These are phyloP conservation scores for Melinopterus prodromus DNA, from an alignment of 2,888 invertebrate genomes.

Conservation along the genomic window DNA sequence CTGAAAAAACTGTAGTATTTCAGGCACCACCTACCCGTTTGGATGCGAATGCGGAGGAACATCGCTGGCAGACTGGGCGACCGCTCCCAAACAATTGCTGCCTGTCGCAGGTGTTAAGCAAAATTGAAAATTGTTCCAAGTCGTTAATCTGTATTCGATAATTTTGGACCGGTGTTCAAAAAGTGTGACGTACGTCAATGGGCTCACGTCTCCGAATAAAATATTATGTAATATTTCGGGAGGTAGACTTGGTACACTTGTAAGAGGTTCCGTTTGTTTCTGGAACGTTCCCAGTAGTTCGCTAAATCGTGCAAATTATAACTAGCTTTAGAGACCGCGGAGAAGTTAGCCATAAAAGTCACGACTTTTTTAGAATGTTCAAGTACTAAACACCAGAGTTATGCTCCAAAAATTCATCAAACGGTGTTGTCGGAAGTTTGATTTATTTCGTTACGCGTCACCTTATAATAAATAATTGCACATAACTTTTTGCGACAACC, in stretches of 20 bases:
- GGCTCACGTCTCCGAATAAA: not conserved
- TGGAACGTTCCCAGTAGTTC: no score
- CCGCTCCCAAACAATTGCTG: not conserved
- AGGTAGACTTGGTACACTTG: not conserved
- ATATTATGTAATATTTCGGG: not conserved
- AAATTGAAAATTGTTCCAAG: not conserved
- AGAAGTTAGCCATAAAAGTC: no score
- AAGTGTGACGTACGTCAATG: not conserved
- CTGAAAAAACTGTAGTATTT: not conserved
- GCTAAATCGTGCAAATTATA: no score
- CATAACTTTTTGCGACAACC: no score
- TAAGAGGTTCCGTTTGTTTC: not conserved
- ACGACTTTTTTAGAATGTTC: no score
- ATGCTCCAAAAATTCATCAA: no score
- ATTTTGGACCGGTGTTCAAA: not conserved
- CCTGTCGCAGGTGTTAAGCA: not conserved
- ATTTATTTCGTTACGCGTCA: no score
- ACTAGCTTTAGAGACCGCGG: no score
- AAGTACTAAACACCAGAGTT: no score
- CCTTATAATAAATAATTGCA: no score
- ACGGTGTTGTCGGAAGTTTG: no score
- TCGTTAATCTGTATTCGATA: not conserved
- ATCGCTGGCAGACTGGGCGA: not conserved
- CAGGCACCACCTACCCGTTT: slow-evolving; percentile 4
- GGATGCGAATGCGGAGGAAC: not conserved